Conservation (phyloP, 2,113 vertebrate species). For the Alethe castanea region DNA sequence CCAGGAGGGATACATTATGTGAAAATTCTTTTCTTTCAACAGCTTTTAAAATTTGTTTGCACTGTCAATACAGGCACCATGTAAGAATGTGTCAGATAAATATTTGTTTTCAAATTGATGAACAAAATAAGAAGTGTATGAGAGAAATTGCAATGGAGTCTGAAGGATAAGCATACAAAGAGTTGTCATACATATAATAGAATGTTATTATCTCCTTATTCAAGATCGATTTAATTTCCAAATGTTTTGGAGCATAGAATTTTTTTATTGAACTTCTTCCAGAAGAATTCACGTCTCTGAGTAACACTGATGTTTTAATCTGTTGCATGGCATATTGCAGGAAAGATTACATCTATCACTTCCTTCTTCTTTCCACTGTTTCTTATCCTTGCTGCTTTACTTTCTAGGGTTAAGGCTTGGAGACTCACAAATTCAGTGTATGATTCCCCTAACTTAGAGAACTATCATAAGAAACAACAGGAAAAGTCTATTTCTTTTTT, state of each 20-base stretch:
- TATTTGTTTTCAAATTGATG: not conserved
- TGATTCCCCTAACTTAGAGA: not conserved
- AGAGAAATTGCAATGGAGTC: not conserved
- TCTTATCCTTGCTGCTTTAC: not conserved
- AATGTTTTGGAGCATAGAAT: not conserved
- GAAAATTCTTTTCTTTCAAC: not conserved
- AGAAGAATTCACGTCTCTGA: not conserved
- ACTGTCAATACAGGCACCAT: not conserved
- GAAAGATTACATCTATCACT: not conserved
- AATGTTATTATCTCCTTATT: not conserved
- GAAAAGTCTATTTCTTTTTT: not conserved
- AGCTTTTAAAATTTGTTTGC: not conserved
- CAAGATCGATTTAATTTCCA: not conserved
- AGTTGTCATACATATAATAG: not conserved
- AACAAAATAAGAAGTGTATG: not conserved
- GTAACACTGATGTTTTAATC: not conserved
- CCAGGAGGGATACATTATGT: not conserved
- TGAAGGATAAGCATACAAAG: not conserved
- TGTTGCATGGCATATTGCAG: not conserved
- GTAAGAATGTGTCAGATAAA: not conserved
- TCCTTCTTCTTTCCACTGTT: not conserved
- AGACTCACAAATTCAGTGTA: not conserved
- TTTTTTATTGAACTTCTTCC: not conserved
- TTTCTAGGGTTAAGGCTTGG: not conserved
- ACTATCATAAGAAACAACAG: not conserved